Evolutionary conservation across 2,797 vertebrate genomes (phyloP).

Genomic region (Danio aesculapii): DNA sequence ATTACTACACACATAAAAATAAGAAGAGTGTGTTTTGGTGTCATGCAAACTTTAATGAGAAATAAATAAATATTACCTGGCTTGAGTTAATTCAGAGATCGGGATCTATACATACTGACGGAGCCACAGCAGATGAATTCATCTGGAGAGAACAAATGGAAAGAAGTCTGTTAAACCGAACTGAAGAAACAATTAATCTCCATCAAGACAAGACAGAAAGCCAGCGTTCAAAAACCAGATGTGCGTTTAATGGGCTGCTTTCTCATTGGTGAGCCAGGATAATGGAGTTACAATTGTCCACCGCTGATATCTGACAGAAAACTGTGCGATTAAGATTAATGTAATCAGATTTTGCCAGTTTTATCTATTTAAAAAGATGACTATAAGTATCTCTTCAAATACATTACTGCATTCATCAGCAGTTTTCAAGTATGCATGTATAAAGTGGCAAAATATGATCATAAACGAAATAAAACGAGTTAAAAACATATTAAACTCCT

Average conservation of each 20-base stretch:
- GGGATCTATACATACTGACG: neutral
- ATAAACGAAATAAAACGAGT: neutral
- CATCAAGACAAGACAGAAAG: constrained; percentile 23
- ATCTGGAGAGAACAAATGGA: constrained; percentile 27
- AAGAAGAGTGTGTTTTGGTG: too few species aligned
- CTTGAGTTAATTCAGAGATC: neutral
- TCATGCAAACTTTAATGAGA: neutral
- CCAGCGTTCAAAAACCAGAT: constrained; percentile 30
- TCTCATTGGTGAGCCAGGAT: neutral
- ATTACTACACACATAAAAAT: too few species aligned
- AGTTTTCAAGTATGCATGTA: neutral
- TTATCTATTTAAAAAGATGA: too few species aligned
- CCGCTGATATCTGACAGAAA: neutral
- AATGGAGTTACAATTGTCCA: neutral
- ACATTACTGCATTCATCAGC: neutral
- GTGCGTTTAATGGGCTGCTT: constrained; percentile 14
- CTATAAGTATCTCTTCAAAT: too few species aligned
- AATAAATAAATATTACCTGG: neutral
- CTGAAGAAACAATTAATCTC: constrained; percentile 2
- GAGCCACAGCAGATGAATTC: neutral
- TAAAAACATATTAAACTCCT: neutral
- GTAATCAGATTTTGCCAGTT: neutral
- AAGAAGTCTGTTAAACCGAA: constrained; percentile 16
- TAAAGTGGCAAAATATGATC: neutral
- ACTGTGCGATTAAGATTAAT: neutral